Evolutionary conservation across 2,113 vertebrate species (phyloP).

Genomic region (Rynchops niger): DNA sequence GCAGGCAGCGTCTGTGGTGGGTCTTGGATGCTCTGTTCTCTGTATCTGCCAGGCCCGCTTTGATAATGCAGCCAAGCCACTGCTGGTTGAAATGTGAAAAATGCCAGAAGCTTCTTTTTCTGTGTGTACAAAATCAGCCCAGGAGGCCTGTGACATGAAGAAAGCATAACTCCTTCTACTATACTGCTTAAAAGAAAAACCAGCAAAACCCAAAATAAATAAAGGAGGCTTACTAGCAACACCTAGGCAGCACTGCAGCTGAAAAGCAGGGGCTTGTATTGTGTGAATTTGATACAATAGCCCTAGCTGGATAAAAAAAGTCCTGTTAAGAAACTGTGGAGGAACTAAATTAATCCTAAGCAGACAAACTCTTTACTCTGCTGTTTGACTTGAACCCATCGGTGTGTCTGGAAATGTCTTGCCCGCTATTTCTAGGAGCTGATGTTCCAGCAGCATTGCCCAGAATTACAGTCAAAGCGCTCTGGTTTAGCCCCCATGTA

Average conservation of each 20-base stretch:
- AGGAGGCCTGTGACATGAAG: constrained; percentile 13
- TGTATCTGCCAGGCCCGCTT: constrained; percentile 66
- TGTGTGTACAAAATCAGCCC: constrained; percentile 56
- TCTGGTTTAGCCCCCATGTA: not conserved
- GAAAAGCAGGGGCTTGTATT: not conserved
- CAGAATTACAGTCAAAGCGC: not conserved
- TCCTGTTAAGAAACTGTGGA: not conserved
- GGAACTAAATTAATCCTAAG: not conserved
- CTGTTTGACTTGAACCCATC: not conserved
- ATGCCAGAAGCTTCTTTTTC: constrained; percentile 69
- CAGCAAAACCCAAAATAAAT: constrained; percentile 12
- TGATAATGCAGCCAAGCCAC: constrained; percentile 78
- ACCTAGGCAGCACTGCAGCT: not conserved
- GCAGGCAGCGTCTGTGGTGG: constrained; percentile 74
- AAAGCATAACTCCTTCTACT: constrained; percentile 24
- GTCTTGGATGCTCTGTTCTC: constrained; percentile 70
- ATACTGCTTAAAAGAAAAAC: not conserved
- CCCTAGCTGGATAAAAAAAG: not conserved
- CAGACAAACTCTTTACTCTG: not conserved
- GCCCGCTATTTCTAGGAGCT: not conserved
- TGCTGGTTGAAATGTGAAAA: constrained; percentile 73
- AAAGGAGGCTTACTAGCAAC: not conserved
- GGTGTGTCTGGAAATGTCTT: not conserved
- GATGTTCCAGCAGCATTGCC: not conserved
- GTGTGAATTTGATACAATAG: not conserved